Percentiles rank a stretch among this genome's conserved stretches.
These are phyloP conservation scores for Poeciliopsis turneri DNA, from an alignment of 2,797 vertebrate genomes.

Conservation along the genomic window DNA sequence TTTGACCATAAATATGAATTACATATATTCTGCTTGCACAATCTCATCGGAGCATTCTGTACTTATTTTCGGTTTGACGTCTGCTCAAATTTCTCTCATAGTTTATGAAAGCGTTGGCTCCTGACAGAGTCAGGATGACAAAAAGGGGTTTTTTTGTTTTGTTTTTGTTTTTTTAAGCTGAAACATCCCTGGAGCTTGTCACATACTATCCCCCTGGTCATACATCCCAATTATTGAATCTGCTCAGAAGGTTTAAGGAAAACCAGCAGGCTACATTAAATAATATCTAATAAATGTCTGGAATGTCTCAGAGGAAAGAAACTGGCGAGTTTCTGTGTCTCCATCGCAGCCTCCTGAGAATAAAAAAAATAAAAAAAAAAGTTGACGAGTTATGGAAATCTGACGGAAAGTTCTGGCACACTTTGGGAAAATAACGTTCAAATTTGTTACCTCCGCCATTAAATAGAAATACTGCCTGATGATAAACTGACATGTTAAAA, in stretches of 20 bases:
- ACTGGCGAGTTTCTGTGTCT: neutral
- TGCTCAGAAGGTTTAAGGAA: neutral
- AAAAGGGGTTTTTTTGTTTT: neutral
- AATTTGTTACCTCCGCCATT: neutral
- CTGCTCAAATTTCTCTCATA: neutral
- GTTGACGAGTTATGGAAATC: neutral
- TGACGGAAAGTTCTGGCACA: neutral
- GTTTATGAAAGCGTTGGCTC: neutral
- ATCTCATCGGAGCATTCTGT: neutral
- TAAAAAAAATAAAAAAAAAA: neutral
- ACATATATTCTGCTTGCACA: neutral
- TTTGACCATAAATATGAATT: neutral
- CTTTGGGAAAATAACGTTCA: neutral
- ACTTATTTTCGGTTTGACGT: neutral
- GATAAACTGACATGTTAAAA: neutral
- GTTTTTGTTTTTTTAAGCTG: too few species aligned
- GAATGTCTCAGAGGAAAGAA: neutral
- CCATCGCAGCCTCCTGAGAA: neutral
- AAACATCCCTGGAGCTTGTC: neutral
- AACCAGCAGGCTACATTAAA: neutral
- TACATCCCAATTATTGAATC: neutral
- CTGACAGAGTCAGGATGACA: neutral
- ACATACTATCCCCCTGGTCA: neutral
- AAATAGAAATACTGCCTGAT: too few species aligned
- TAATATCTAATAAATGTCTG: neutral